Base-by-base conservation (phyloP, 2,797 vertebrate genomes). In the Lindbergichthys nudifrons region DNA sequence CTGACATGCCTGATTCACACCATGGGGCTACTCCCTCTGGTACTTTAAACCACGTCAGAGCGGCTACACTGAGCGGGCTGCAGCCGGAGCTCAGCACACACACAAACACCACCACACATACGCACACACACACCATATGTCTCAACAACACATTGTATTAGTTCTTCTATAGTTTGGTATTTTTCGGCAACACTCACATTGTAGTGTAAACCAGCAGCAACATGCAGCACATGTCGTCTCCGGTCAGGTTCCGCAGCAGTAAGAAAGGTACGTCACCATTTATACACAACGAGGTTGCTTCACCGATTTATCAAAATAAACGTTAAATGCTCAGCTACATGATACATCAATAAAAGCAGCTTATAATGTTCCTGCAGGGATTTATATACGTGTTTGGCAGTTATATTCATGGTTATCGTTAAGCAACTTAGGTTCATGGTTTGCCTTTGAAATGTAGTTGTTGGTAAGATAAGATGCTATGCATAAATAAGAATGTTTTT, bases 221-320 rank as follows among this genome's bases (percentile, higher is more conserved):
- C 42, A 94, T 93, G 92, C 86, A 94, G 63, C 91, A 84, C 73
- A 91, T 92, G 92, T 93, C 93, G 5, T 92, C 91, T 41, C 93
- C 92, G 0, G 88, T 94, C 68, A 80, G 92, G 79, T 90, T 91
- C 62, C 88, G 88, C 69, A 62, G 42, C 80, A 83, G 13, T 57
- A 88, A 81, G 8, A 89, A 76, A 86, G 92, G 93, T 93, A 86
- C 1, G 77, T 79, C 12, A 42, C 15, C 15, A 10, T 14, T 56
- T 30, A 39, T 11, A 54, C 15, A 19, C 54, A 41, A 2, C 14
- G 1, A 32, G 9, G 16, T 1, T 43, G 26, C 36, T 14, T 9
- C 15, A 6, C 6, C 1, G 10, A 46, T 70, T 41, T 46, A 14
- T 14, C 26, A 1, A 14, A 7, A 18, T n/a, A 42, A 26, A 12